A percentile compares a stretch with the other conserved stretches of the same genome.
phyloP scores from a whole-genome alignment of 2,113 vertebrate species.

The Lanius collurio region DNA sequence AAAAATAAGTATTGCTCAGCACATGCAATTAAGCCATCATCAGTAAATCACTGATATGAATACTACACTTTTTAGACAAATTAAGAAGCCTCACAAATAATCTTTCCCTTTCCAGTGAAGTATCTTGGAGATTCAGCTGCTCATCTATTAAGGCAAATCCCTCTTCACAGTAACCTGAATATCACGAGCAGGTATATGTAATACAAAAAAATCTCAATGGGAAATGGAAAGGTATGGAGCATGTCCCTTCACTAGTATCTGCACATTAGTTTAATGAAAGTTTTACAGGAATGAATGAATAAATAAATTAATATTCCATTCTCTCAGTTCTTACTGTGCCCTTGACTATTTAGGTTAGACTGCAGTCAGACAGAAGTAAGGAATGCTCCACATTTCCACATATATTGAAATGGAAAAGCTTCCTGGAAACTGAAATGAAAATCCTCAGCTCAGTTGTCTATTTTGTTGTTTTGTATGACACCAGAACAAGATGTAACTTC shows the following conservation, averaged over 20 bases:
- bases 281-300: background rate
- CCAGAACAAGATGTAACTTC: background rate
- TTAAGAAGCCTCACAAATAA: background rate
- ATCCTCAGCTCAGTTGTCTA: background rate
- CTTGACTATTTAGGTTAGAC: background rate
- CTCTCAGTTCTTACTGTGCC: background rate
- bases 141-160: background rate
- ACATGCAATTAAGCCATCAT: background rate
- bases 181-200: background rate
- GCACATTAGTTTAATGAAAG: background rate
- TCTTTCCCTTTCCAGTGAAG: background rate
- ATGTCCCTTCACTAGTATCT: background rate
- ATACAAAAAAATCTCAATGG: background rate
- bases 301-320: background rate
- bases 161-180: background rate
- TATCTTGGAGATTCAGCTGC: background rate
- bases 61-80: background rate
- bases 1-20: background rate
- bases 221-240: background rate
- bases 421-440: background rate
- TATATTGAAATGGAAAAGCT: constrained; percentile 2
- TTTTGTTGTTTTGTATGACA: background rate
- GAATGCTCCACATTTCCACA: background rate
- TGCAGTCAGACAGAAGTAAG: background rate
- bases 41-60: background rate